A percentile compares a stretch with the other conserved stretches of the same genome.
Evolutionary conservation across 2,888 invertebrate genomes (phyloP).

Genomic region (Nemapogon koenigi): DNA sequence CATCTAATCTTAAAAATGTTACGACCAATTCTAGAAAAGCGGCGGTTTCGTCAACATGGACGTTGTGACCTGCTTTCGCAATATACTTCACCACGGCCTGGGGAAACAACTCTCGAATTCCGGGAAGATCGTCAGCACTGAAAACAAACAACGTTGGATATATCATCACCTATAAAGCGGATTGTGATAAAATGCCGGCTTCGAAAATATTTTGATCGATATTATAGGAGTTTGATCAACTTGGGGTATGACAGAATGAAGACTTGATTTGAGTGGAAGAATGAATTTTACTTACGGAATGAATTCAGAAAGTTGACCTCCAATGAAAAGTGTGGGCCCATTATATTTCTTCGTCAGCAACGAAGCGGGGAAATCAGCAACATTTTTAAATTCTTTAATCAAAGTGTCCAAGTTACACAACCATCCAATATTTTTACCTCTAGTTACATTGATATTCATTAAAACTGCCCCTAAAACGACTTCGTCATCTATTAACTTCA

Average conservation of each 20-base stretch:
- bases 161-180: no score
- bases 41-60: slow-evolving; percentile 37
- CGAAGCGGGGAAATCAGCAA: slow-evolving; percentile 67
- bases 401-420: slow-evolving; percentile 77
- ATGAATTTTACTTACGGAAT: slow-evolving; percentile 74
- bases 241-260: no score
- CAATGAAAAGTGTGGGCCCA: slow-evolving; percentile 82
- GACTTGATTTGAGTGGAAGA: no score
- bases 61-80: slow-evolving; percentile 31
- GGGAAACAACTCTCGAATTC: slow-evolving; percentile 60
- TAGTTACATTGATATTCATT: slow-evolving; percentile 54
- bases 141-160: no score
- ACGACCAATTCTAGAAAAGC: slow-evolving; percentile 47
- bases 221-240: no score
- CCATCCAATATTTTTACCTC: slow-evolving; percentile 64
- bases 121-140: slow-evolving; percentile 60
- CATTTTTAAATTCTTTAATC: slow-evolving; percentile 64
- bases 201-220: no score
- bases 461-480: slow-evolving; percentile 59
- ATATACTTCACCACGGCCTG: slow-evolving; percentile 37
- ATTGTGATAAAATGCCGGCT: no score
- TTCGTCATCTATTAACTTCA: slow-evolving; percentile 48
- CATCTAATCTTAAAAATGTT: slow-evolving; percentile 44
- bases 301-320: slow-evolving; percentile 81
- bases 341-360: slow-evolving; percentile 36